These are phyloP conservation scores for Liopterus haemorrhoidalis DNA, from an alignment of 2,888 invertebrate genomes.

Conservation along the genomic window DNA sequence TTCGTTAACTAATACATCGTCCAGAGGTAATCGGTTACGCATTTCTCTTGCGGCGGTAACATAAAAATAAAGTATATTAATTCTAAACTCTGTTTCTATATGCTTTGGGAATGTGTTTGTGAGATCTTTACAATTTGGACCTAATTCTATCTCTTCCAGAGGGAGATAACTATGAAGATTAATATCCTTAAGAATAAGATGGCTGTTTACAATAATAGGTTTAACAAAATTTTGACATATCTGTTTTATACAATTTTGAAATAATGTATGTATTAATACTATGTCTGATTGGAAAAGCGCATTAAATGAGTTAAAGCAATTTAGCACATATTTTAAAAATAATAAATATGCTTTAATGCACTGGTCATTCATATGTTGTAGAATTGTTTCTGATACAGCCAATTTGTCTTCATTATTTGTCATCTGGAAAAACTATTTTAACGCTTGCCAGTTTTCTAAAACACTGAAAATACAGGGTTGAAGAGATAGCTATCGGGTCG, in stretches of 20 bases:
- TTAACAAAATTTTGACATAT: slow-evolving; percentile 16
- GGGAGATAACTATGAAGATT: too few relatives aligned
- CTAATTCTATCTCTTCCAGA: too few relatives aligned
- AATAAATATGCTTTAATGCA: slow-evolving; percentile 29
- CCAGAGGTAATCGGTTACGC: too few relatives aligned
- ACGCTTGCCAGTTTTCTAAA: slow-evolving; percentile 25
- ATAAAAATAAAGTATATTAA: too few relatives aligned
- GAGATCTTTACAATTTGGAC: too few relatives aligned
- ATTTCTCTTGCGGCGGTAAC: too few relatives aligned
- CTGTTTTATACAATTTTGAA: slow-evolving; percentile 19
- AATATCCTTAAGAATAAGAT: too few relatives aligned
- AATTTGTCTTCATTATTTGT: slow-evolving; percentile 23
- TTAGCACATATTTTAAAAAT: slow-evolving; percentile 29
- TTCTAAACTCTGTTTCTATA: too few relatives aligned
- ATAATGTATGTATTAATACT: slow-evolving; percentile 25
- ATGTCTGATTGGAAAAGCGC: slow-evolving; percentile 29
- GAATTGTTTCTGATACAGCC: slow-evolving; percentile 24
- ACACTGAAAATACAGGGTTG: slow-evolving; percentile 26
- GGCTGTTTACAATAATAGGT: too few relatives aligned
- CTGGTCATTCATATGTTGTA: slow-evolving; percentile 20
- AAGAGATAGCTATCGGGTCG: slow-evolving; percentile 24
- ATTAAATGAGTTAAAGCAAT: slow-evolving; percentile 29
- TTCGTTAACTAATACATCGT: too few relatives aligned
- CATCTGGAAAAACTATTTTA: slow-evolving; percentile 8
- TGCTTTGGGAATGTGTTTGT: too few relatives aligned